Percentiles rank a stretch among this genome's conserved stretches.
phyloP scores from a whole-genome alignment of 2,797 vertebrate species.

The Holocentrus rufus region DNA sequence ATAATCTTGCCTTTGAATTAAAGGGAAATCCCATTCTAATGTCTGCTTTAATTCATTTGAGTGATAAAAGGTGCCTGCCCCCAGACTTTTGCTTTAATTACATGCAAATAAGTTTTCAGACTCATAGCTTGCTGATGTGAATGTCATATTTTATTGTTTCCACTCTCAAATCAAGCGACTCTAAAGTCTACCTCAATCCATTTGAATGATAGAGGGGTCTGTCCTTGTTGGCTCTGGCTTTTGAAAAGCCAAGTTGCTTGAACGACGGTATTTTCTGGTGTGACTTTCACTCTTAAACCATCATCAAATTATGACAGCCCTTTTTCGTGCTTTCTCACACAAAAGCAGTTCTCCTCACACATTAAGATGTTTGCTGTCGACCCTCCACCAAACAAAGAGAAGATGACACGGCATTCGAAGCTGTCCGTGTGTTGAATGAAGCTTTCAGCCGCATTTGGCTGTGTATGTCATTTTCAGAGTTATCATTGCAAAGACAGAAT shows the following conservation, averaged over 20 bases:
- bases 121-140: conserved; percentile 16
- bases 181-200: not conserved
- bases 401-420: conserved; percentile 28
- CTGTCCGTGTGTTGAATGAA: conserved; percentile 14
- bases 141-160: conserved; percentile 28
- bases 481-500: conserved; percentile 50
- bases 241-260: not conserved
- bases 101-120: conserved; percentile 36
- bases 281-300: conserved; percentile 14
- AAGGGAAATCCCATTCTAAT: conserved; percentile 47
- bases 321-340: conserved; percentile 4
- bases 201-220: not conserved
- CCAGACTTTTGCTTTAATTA: conserved; percentile 6
- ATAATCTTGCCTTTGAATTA: conserved; percentile 33
- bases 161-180: conserved; percentile 6
- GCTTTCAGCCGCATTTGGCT: conserved; percentile 40
- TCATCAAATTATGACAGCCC: not conserved
- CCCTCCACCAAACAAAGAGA: conserved; percentile 22
- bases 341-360: conserved; percentile 3
- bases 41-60: conserved; percentile 47
- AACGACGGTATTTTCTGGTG: not conserved
- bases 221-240: too few species aligned
- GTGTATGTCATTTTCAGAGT: conserved; percentile 37
- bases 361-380: conserved; percentile 32
- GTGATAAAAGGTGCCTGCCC: conserved; percentile 16